Conservation (phyloP, 2,888 invertebrate species). For the Apamea anceps region DNA sequence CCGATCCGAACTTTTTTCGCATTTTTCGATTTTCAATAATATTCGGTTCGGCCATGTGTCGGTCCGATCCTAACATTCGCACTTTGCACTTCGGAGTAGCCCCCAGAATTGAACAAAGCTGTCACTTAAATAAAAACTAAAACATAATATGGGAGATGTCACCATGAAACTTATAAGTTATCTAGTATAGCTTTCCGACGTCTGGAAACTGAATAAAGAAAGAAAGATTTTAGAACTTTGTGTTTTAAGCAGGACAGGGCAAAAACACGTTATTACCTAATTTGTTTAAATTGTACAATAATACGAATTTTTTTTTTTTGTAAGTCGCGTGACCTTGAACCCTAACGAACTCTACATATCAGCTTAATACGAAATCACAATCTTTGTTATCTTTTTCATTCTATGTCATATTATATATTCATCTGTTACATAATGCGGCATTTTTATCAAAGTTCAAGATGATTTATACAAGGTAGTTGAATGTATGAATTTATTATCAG, state of each 20-base stretch:
- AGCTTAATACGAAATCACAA: constrained; percentile 6
- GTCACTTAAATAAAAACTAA: background rate
- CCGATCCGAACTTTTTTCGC: too few species aligned
- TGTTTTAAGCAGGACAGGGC: background rate
- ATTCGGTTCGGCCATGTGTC: too few species aligned
- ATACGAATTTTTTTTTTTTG: background rate
- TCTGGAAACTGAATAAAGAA: background rate
- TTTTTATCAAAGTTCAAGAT: constrained; percentile 37
- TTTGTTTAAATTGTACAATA: background rate
- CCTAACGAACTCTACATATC: constrained; percentile 18
- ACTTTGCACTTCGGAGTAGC: too few species aligned
- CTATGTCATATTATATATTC: constrained; percentile 16
- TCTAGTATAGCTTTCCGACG: background rate
- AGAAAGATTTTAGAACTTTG: background rate
- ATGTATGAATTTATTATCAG: constrained; percentile 8
- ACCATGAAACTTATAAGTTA: background rate
- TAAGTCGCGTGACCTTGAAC: constrained; percentile 30
- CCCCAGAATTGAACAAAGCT: background rate
- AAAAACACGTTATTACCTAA: background rate
- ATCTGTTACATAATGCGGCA: constrained; percentile 25
- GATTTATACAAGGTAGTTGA: constrained; percentile 9
- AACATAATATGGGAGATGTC: too few species aligned
- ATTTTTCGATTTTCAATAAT: too few species aligned
- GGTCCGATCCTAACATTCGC: too few species aligned
- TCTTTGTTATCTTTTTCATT: constrained; percentile 37